A percentile compares a stretch with the other conserved stretches of the same genome.
phyloP scores from a whole-genome alignment of 2,888 invertebrate genomes.

The Heteropelma amictum region DNA sequence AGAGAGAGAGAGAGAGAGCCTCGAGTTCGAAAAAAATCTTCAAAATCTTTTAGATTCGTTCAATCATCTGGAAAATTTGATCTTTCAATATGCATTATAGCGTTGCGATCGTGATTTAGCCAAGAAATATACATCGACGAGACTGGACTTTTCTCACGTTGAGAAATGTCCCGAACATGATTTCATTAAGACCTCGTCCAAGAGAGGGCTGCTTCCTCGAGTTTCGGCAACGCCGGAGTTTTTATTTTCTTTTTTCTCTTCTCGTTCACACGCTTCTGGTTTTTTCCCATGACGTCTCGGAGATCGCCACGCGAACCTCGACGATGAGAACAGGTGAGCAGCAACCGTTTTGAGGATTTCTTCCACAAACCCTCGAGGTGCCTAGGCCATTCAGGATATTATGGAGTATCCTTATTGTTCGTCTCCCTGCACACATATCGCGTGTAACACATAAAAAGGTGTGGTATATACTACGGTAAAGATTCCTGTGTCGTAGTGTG shows the following conservation, averaged over 20 bases:
- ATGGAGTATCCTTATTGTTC: constrained; percentile 37
- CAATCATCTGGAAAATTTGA: constrained; percentile 71
- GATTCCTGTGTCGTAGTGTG: not conserved
- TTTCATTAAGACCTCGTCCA: constrained; percentile 67
- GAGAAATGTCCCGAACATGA: constrained; percentile 71
- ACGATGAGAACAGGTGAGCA: constrained; percentile 41
- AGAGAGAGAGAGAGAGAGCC: not conserved
- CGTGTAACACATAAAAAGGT: not conserved
- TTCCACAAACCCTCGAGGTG: not conserved
- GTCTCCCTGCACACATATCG: constrained; percentile 19
- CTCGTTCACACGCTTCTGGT: constrained; percentile 10
- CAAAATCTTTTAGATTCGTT: constrained; percentile 26
- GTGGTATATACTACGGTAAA: not conserved
- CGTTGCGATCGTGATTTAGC: not conserved
- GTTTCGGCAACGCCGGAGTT: not conserved
- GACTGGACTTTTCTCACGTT: constrained; percentile 69
- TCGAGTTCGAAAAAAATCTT: constrained; percentile 24
- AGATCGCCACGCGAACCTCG: constrained; percentile 13
- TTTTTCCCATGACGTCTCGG: constrained; percentile 50
- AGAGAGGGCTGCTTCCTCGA: constrained; percentile 2
- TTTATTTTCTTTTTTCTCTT: constrained; percentile 16
- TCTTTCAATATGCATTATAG: constrained; percentile 30
- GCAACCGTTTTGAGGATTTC: constrained; percentile 9
- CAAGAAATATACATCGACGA: not conserved
- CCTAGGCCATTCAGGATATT: not conserved